Percentiles rank a stretch among this genome's conserved stretches.
phyloP scores from a whole-genome alignment of 2,113 vertebrate species.

The Leptocoma aspasia region DNA sequence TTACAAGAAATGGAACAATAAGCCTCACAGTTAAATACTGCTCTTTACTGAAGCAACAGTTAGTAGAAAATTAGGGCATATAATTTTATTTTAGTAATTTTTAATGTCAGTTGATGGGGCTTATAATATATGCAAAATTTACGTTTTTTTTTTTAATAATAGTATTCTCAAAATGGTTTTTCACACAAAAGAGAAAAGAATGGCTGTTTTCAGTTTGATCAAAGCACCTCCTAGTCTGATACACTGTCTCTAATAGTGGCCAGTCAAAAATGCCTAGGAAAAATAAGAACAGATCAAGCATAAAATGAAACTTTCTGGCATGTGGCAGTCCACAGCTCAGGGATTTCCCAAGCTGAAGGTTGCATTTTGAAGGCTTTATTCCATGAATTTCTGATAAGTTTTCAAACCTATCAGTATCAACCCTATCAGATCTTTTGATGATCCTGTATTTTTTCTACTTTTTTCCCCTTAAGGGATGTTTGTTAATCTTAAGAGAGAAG shows the following conservation, averaged over 20 bases:
- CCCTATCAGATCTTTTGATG: background rate
- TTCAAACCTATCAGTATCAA: background rate
- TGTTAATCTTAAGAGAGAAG: background rate
- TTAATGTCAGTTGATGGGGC: background rate
- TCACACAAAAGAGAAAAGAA: background rate
- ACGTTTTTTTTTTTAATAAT: background rate
- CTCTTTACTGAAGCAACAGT: background rate
- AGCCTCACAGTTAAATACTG: background rate
- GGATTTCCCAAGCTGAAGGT: slow-evolving; percentile 11
- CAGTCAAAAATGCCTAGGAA: background rate
- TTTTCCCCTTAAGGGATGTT: background rate
- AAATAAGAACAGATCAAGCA: slow-evolving; percentile 15
- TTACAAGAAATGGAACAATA: background rate
- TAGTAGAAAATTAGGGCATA: background rate
- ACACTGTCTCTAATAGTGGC: background rate
- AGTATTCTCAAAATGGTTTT: background rate
- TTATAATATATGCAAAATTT: background rate
- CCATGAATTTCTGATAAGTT: slow-evolving; percentile 21
- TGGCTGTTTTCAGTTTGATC: background rate
- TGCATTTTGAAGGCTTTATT: slow-evolving; percentile 6
- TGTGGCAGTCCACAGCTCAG: slow-evolving; percentile 45
- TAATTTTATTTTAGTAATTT: background rate
- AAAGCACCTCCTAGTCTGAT: background rate
- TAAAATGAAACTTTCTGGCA: slow-evolving; percentile 39
- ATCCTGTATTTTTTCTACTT: background rate